Evolutionary conservation across 1,140 invertebrate genomes (phyloP), one percentile per base, ranked within the genome.

Genomic region (Papilio aristodemus): DNA sequence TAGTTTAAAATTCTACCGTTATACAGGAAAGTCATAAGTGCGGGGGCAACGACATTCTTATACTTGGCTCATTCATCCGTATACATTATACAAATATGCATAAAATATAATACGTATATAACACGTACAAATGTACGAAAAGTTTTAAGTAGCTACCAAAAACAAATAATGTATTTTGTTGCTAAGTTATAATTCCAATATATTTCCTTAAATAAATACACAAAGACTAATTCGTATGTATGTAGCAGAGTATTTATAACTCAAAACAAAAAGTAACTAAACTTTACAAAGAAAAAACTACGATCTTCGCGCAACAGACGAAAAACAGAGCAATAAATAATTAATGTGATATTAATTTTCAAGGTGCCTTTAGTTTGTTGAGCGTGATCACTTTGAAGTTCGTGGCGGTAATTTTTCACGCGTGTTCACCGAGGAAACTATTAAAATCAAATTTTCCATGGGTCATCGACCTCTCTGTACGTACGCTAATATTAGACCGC

Each of bases 401-500:
- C 41, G n/a, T 66, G 19, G 43, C n/a, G 14, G 39, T 46, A 46
- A 66, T 46, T 66, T 66, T 66, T 46, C 63, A 50, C 43, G 25
- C 32, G 41, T 46, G 63, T 19, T 64, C 38, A 66, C 63, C 22
- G 50, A 50, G 41, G 43, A 66, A 66, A 50, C 25, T 66, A 66
- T 14, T 38, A 68, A 74, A 72, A 68, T 70, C 62, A 63, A 73
- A 76, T 70, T 76, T 74, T 64, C 54, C 62, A 41, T 10, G 77
- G 81, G 83, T 83, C 73, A 79, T 78, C 73, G 84, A 85, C 76
- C 86, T 77, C 22, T 58, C 59, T 57, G 60, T 76, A 70, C 72
- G 66, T 64, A 72, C 69, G 72, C 71, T 69, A 78, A 76, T 84
- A 72, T 77, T 67, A 79, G 75, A 68, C 68, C 50, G 70, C 71